Percentiles rank a stretch among this genome's conserved stretches.
Evolutionary conservation across 2,113 vertebrate genomes (phyloP).

Genomic region (Sinocyclocheilus grahami): DNA sequence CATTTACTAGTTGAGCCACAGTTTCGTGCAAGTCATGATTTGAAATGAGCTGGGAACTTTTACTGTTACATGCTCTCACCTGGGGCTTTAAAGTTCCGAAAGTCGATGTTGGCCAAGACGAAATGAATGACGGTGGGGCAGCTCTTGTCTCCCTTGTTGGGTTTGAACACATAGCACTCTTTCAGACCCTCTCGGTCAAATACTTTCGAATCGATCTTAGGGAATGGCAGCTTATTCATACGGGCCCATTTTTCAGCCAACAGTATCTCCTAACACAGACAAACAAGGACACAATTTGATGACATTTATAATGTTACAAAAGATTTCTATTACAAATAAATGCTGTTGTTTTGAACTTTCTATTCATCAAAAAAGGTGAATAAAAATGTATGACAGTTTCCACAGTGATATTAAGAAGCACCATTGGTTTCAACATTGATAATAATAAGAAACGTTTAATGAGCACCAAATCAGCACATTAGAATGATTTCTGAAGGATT

Average conservation of each 20-base stretch:
- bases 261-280: constrained; percentile 84
- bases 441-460: not conserved
- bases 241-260: constrained; percentile 98
- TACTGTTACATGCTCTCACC: constrained; percentile 70
- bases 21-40: not conserved
- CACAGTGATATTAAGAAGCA: too few species aligned
- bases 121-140: constrained; percentile 97
- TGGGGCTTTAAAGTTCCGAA: constrained; percentile 91
- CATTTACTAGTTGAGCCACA: not conserved
- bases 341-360: not conserved
- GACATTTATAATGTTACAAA: not conserved
- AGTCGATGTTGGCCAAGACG: constrained; percentile 96
- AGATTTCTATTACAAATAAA: not conserved
- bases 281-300: not conserved
- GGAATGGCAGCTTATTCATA: constrained; percentile 98
- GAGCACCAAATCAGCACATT: not conserved
- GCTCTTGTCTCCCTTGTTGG: constrained; percentile 88
- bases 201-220: constrained; percentile 94
- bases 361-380: not conserved
- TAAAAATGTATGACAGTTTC: too few species aligned
- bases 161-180: constrained; percentile 97
- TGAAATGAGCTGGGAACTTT: not conserved
- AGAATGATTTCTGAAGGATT: not conserved
- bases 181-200: constrained; percentile 96
- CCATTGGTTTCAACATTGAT: not conserved